phyloP scores from a whole-genome alignment of 2,113 vertebrate species.

The Falco punctatus region DNA sequence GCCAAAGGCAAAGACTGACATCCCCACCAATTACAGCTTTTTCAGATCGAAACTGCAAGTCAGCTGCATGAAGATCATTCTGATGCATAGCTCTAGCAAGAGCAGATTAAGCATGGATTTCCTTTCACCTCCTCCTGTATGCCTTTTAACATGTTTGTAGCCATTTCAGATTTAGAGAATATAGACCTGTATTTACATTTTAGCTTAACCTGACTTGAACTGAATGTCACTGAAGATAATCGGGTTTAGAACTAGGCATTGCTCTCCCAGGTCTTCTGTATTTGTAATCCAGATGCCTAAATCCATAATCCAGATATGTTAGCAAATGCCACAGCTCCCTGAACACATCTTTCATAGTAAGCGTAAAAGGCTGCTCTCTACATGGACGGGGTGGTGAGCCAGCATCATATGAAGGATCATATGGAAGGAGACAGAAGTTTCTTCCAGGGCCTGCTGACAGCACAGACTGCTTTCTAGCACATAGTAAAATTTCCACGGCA shows the following conservation, averaged over 20 bases:
- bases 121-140: background rate
- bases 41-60: background rate
- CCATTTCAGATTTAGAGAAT: background rate
- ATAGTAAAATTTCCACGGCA: background rate
- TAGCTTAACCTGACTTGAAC: background rate
- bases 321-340: background rate
- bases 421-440: background rate
- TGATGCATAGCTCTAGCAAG: background rate
- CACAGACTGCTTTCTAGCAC: background rate
- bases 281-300: conserved; percentile 7
- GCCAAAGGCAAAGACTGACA: background rate
- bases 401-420: background rate
- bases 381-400: background rate
- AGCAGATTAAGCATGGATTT: background rate
- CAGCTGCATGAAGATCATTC: background rate
- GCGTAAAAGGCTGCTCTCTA: background rate
- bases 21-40: background rate
- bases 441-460: background rate
- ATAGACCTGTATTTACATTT: background rate
- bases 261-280: background rate
- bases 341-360: background rate
- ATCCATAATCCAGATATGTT: background rate
- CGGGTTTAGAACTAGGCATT: background rate
- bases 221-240: background rate
- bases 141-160: background rate